phyloP scores from a whole-genome alignment of 2,888 invertebrate genomes.

The Darwinula stevensoni region DNA sequence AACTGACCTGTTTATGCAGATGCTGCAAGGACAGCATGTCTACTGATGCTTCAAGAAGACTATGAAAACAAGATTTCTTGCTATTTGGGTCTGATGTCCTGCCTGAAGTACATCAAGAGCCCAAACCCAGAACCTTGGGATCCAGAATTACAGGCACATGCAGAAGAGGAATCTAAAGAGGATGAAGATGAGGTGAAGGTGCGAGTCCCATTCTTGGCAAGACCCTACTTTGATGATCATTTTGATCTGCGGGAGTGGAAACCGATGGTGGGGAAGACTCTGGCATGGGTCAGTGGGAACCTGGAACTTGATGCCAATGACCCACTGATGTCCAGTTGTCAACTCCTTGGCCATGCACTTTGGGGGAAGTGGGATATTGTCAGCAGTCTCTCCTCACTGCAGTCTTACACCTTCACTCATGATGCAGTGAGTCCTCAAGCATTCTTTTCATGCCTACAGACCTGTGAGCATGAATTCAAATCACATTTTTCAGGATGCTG shows the following conservation, averaged over 20 bases:
- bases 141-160: conserved; percentile 12
- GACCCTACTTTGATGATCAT: conserved; percentile 61
- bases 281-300: too few species aligned
- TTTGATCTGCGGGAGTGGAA: conserved; percentile 45
- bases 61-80: conserved; percentile 34
- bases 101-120: conserved; percentile 30
- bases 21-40: conserved; percentile 43
- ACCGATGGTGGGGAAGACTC: conserved; percentile 49
- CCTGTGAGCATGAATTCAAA: too few species aligned
- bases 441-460: not conserved
- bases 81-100: conserved; percentile 36
- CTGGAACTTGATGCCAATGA: conserved; percentile 16
- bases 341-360: conserved; percentile 31
- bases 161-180: conserved; percentile 14
- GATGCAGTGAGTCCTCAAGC: not conserved
- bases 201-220: conserved; percentile 43
- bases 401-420: not conserved
- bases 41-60: conserved; percentile 71
- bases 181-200: conserved; percentile 21
- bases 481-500: too few species aligned
- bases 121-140: conserved; percentile 19
- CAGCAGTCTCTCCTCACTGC: not conserved
- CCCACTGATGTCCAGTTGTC: conserved; percentile 24
- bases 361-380: conserved; percentile 36
- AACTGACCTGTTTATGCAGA: conserved; percentile 12